Evolutionary conservation across 2,113 vertebrate genomes (phyloP).

Genomic region (Parotia lawesii): DNA sequence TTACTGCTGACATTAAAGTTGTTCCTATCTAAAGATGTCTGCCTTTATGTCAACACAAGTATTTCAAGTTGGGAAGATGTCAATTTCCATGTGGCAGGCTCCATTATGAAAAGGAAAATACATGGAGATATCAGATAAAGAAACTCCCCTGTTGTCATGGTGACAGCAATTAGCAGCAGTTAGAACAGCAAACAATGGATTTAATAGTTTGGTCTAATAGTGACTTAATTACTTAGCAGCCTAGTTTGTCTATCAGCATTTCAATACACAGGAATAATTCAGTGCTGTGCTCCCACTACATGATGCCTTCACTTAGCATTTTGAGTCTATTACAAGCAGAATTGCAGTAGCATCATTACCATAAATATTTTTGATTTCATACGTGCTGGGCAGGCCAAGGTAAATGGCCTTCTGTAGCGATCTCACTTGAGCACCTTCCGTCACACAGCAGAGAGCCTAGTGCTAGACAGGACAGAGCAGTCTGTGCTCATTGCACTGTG

Average conservation of each 20-base stretch:
- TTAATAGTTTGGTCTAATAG: slow-evolving; percentile 42
- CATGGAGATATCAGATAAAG: slow-evolving; percentile 27
- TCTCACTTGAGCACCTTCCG: slow-evolving; percentile 12
- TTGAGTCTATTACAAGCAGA: slow-evolving; percentile 29
- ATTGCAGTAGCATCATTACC: slow-evolving; percentile 29
- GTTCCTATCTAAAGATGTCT: background rate
- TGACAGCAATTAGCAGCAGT: slow-evolving; percentile 66
- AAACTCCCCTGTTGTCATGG: slow-evolving; percentile 58
- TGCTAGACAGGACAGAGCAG: slow-evolving; percentile 11
- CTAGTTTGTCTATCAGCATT: slow-evolving; percentile 34
- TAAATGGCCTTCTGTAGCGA: slow-evolving; percentile 6
- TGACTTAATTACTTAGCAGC: slow-evolving; percentile 60
- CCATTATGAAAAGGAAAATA: slow-evolving; percentile 25
- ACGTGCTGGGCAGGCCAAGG: background rate
- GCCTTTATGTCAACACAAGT: background rate
- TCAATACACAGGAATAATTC: slow-evolving; percentile 27
- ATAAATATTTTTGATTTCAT: background rate
- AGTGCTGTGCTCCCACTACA: background rate
- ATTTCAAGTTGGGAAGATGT: slow-evolving; percentile 16
- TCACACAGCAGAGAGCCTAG: background rate
- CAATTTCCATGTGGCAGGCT: background rate
- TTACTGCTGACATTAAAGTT: background rate
- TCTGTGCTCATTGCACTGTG: background rate
- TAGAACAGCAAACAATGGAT: slow-evolving; percentile 65
- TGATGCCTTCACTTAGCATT: background rate